These are phyloP conservation scores for Dendropsophus ebraccatus DNA, from an alignment of 2,113 vertebrate species.

Conservation along the genomic window DNA sequence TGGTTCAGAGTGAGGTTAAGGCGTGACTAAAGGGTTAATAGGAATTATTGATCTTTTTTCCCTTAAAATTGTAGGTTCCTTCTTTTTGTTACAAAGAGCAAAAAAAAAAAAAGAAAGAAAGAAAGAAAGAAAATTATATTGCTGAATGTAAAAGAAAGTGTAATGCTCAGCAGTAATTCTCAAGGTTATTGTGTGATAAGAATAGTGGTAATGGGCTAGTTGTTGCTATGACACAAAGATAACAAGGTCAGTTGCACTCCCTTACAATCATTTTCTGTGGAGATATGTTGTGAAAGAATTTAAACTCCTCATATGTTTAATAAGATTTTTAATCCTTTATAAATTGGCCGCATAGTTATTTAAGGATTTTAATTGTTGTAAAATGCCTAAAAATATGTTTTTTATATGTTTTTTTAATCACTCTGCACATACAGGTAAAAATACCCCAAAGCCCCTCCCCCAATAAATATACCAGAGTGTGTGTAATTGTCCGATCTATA, in stretches of 20 bases:
- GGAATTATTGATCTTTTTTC: no score
- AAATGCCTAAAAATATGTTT: neutral
- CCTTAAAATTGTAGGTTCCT: no score
- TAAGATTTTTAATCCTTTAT: neutral
- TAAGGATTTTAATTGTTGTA: neutral
- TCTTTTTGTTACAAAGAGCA: no score
- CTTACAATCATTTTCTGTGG: no score
- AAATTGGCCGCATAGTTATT: neutral
- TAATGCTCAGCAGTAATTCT: constrained; percentile 24
- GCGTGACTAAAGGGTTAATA: no score
- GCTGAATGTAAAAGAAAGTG: constrained; percentile 4
- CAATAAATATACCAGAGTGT: no score
- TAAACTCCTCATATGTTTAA: neutral
- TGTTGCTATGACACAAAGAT: constrained; percentile 7
- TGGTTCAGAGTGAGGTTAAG: no score
- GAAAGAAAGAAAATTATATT: constrained; percentile 17
- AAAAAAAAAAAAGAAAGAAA: no score
- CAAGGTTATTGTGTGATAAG: constrained; percentile 15
- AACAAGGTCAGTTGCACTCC: neutral
- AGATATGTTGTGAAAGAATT: neutral
- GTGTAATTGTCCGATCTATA: no score
- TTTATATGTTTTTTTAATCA: no score
- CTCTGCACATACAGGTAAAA: no score
- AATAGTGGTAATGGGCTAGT: constrained; percentile 14
- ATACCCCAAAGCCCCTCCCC: no score